Conservation (phyloP, 2,797 vertebrate species). For the Novumbra hubbsi region DNA sequence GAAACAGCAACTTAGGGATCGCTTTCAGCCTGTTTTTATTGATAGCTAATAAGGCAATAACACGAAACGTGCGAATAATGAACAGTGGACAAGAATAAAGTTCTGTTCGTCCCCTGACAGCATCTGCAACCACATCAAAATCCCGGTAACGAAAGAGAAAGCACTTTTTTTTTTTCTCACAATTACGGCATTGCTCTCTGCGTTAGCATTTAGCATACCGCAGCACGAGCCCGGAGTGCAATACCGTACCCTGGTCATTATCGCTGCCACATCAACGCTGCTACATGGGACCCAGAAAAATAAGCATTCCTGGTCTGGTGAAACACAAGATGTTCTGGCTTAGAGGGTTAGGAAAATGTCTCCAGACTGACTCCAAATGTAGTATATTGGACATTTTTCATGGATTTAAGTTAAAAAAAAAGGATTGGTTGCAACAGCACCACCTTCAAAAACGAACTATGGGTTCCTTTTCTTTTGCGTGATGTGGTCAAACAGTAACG, state of each 20-base stretch:
- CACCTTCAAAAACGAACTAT: too few species aligned
- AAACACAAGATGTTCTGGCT: constrained; percentile 18
- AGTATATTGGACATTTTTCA: too few species aligned
- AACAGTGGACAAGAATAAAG: not conserved
- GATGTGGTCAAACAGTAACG: too few species aligned
- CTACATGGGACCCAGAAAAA: constrained; percentile 2
- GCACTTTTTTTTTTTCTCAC: constrained; percentile 40
- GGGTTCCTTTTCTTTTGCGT: too few species aligned
- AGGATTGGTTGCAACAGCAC: too few species aligned
- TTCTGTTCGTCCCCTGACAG: not conserved
- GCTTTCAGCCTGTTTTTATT: constrained; percentile 62
- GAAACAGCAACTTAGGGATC: constrained; percentile 40
- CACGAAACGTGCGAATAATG: constrained; percentile 49
- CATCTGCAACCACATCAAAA: constrained; percentile 12
- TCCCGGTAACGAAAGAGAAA: constrained; percentile 51
- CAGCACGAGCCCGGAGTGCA: not conserved
- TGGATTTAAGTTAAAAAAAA: too few species aligned
- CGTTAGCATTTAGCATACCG: constrained; percentile 21
- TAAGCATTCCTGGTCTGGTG: constrained; percentile 28
- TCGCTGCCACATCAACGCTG: constrained; percentile 13
- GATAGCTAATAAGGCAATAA: constrained; percentile 58
- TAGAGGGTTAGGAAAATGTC: constrained; percentile 9
- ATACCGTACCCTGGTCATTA: not conserved
- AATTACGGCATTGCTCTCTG: constrained; percentile 8
- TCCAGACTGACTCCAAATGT: too few species aligned